Percentiles rank a stretch among this genome's conserved stretches.
Conservation (phyloP, 2,797 vertebrate species). For the Neopelma chrysocephalum region DNA sequence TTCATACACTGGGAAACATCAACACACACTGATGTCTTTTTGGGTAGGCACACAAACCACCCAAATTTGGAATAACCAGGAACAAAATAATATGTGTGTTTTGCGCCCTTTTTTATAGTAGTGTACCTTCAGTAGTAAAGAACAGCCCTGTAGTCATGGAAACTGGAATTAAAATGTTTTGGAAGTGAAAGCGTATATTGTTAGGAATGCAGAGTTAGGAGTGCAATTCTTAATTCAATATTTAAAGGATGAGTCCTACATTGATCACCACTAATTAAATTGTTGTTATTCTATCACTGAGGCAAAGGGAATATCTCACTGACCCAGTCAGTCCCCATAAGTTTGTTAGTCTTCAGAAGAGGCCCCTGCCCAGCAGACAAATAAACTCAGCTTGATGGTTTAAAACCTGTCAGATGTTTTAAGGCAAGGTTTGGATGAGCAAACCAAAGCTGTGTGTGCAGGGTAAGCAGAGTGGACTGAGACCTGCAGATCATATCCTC, state of each 20-base stretch:
- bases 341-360: background rate
- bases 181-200: background rate
- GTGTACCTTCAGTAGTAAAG: background rate
- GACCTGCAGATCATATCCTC: background rate
- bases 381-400: slow-evolving; percentile 8
- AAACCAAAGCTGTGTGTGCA: background rate
- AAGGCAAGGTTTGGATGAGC: background rate
- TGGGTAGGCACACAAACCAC: background rate
- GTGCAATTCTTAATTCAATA: background rate
- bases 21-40: background rate
- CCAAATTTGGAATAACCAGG: background rate
- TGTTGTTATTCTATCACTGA: background rate
- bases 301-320: background rate
- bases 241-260: background rate
- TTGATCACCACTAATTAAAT: background rate
- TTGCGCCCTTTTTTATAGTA: background rate
- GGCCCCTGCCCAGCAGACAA: background rate
- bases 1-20: background rate
- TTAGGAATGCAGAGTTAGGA: background rate
- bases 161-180: background rate
- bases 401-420: background rate
- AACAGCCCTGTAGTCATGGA: background rate
- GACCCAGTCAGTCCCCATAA: background rate
- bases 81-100: background rate
- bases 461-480: background rate